Evolutionary conservation across 2,888 invertebrate species (phyloP).

Genomic region (Tuberolachnus salignus): DNA sequence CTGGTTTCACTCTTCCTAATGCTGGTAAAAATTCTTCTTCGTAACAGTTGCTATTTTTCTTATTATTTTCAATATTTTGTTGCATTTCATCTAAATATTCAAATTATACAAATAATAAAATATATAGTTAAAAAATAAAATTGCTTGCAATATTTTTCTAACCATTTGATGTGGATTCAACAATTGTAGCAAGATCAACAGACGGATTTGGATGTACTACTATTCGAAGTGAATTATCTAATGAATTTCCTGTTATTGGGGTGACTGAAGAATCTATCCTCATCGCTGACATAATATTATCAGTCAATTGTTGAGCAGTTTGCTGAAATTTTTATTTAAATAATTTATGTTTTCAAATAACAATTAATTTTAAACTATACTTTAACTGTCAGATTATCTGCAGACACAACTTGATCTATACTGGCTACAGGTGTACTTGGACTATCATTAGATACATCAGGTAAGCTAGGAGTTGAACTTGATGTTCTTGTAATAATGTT

Average conservation of each 20-base stretch:
- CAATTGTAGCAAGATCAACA: constrained; percentile 82
- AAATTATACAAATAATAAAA: not conserved
- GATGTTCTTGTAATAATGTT: constrained; percentile 72
- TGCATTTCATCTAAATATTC: constrained; percentile 39
- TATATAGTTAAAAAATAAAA: too few species aligned
- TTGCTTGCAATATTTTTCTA: not conserved
- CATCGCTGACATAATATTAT: constrained; percentile 76
- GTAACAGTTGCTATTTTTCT: constrained; percentile 41
- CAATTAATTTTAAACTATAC: constrained; percentile 61
- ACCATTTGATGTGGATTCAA: constrained; percentile 73
- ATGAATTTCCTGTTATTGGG: constrained; percentile 30
- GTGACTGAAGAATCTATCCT: constrained; percentile 60
- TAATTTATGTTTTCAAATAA: not conserved
- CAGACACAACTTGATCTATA: constrained; percentile 93
- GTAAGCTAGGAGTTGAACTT: constrained; percentile 88
- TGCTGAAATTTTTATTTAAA: constrained; percentile 64
- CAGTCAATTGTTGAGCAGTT: constrained; percentile 88
- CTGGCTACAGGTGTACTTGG: constrained; percentile 76
- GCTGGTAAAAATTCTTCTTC: constrained; percentile 53
- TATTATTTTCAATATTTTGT: constrained; percentile 55
- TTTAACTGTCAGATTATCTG: constrained; percentile 86
- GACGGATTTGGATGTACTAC: constrained; percentile 61
- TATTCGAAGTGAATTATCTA: constrained; percentile 49
- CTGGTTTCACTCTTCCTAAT: constrained; percentile 44
- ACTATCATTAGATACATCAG: constrained; percentile 79